phyloP scores from a whole-genome alignment of 2,888 invertebrate species.

The Pollenia amentaria region DNA sequence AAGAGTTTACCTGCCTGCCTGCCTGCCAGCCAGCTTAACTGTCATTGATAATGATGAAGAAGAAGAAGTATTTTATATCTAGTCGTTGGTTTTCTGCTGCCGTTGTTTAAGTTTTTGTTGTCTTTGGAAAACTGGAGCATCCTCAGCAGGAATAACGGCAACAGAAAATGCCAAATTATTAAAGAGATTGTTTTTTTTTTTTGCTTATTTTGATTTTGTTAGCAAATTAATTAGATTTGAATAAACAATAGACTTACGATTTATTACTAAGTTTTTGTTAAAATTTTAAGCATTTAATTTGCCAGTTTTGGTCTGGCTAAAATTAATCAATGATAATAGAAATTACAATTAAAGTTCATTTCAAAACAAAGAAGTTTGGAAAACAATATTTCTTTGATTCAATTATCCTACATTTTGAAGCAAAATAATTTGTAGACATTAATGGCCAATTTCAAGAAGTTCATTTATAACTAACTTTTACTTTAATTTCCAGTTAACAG shows the following conservation, averaged over 20 bases:
- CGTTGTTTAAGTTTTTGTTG: not conserved
- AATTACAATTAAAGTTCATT: not conserved
- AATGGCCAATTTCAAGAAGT: too few relatives aligned
- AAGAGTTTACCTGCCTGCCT: conserved; percentile 64
- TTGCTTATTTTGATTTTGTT: conserved; percentile 26
- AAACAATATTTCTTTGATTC: too few relatives aligned
- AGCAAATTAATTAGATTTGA: conserved; percentile 51
- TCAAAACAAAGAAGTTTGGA: too few relatives aligned
- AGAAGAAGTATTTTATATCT: conserved; percentile 41
- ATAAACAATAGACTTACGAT: conserved; percentile 1
- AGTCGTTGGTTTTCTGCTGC: not conserved
- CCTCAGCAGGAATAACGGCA: not conserved
- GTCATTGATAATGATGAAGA: conserved; percentile 50
- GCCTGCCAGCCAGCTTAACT: not conserved
- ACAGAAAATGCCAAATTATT: conserved; percentile 17
- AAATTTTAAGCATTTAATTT: conserved; percentile 16
- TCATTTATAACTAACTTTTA: too few relatives aligned
- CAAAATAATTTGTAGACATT: too few relatives aligned
- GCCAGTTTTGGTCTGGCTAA: not conserved
- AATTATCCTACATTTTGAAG: too few relatives aligned
- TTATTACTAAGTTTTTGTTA: not conserved
- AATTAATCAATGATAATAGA: too few relatives aligned
- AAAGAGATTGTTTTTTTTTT: conserved; percentile 24
- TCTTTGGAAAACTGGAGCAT: conserved; percentile 8
- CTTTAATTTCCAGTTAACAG: too few relatives aligned